Conservation (phyloP, 2,888 invertebrate species). For the Chironomus tentans region DNA sequence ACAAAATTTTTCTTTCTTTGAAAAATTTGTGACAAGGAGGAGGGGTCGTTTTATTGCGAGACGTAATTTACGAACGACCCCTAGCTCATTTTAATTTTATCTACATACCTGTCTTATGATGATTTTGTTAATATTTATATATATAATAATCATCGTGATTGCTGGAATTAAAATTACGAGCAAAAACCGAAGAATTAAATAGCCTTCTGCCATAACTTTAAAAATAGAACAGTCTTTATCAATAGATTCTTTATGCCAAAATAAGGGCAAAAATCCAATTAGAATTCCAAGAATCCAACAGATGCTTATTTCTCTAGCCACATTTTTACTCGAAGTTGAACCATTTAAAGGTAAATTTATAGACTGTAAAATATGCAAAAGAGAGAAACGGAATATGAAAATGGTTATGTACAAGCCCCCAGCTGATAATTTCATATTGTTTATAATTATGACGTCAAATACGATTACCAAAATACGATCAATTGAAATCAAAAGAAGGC, state of each 20-base stretch:
- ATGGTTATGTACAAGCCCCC: not conserved
- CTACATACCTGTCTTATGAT: not conserved
- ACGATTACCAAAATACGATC: constrained; percentile 67
- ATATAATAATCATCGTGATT: not conserved
- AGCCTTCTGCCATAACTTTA: not conserved
- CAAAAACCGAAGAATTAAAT: not conserved
- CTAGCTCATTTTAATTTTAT: not conserved
- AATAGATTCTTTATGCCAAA: not conserved
- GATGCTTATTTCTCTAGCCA: not conserved
- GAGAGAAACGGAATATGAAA: not conserved
- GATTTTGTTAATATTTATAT: not conserved
- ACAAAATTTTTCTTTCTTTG: no score
- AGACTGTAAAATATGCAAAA: not conserved
- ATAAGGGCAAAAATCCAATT: not conserved
- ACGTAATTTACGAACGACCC: no score
- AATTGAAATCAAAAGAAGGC: constrained; percentile 84
- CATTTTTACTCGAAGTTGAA: not conserved
- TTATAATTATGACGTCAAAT: not conserved
- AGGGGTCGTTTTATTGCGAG: no score
- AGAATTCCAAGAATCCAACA: constrained; percentile 5
- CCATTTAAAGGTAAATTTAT: not conserved
- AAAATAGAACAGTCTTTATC: not conserved
- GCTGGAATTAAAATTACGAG: not conserved
- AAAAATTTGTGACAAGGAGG: no score
- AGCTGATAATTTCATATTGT: not conserved